Evolutionary conservation across 2,888 invertebrate genomes (phyloP).

Genomic region (Hesperia comma): DNA sequence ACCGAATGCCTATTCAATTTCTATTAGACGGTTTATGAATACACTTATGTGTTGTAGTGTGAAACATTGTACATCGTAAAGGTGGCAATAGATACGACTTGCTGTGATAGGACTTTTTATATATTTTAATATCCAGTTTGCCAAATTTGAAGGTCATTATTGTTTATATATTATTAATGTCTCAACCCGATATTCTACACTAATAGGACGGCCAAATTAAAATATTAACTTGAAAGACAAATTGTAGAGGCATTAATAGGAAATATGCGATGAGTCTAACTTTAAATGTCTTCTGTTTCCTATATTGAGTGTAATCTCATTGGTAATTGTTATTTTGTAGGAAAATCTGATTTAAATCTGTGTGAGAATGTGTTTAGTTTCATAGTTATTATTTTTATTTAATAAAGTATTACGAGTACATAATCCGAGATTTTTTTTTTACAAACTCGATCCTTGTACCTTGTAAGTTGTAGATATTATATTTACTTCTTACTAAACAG

Average conservation of each 20-base stretch:
- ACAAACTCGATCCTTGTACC: no score
- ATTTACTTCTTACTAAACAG: no score
- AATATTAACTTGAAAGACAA: no score
- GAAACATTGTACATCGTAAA: background rate
- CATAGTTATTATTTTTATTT: constrained; percentile 14
- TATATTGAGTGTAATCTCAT: constrained; percentile 24
- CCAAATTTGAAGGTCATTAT: constrained; percentile 31
- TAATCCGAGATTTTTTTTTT: constrained; percentile 13
- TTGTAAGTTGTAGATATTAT: no score
- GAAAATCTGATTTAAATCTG: background rate
- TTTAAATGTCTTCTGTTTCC: constrained; percentile 40
- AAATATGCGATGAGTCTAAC: no score
- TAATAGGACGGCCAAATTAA: no score
- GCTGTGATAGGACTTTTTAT: constrained; percentile 32
- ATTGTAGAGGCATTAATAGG: no score
- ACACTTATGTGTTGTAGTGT: background rate
- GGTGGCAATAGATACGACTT: constrained; percentile 12
- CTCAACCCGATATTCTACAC: background rate
- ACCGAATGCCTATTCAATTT: no score
- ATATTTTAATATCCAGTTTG: constrained; percentile 20
- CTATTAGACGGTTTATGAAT: background rate
- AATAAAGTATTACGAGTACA: constrained; percentile 26
- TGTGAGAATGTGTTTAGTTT: constrained; percentile 5
- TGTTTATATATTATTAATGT: background rate
- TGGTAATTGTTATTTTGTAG: background rate